Evolutionary conservation across 2,797 vertebrate genomes (phyloP), one percentile per base, ranked within the genome.

Genomic region (Chaenodraco wilsoni): DNA sequence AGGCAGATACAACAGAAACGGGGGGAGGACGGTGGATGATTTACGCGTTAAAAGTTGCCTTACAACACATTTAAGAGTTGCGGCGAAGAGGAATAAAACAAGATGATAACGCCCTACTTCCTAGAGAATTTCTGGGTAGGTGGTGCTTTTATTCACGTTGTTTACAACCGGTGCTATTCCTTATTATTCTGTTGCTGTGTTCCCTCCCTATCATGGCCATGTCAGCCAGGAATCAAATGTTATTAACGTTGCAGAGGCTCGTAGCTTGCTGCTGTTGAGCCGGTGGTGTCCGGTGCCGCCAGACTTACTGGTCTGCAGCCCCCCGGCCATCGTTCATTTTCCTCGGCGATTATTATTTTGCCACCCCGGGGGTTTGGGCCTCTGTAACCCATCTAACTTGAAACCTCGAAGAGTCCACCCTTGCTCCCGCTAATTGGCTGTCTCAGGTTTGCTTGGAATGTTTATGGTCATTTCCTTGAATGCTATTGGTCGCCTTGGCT

Each of bases 101-200:
- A 91, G 91, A 96, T 96, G 96, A 95, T 96, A 94, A 96, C 96
- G 94, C 96, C 96, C 76, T 96, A 96, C 94, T 99, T 99, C 93
- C 93, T 95, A 65, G 96, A 99, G 92, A 95, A 88, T 95, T 98
- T 99, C 85, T 98, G 97, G 97, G 97, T 98, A 95, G 65, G 94
- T 94, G 62, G n/a, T 87, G 80, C 59, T 71, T 66, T 66, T 68
- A 63, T 76, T 81, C 33, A 17, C 49, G 57, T 51, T 91, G 72
- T 84, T 87, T 83, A 87, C 78, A 83, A 27, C 90, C 79, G 83
- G 86, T 71, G 72, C 75, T 72, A 65, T 78, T 85, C 51, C 78
- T 82, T 83, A 68, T 87, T 84, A 78, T 85, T 87, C 78, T 57
- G 54, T 41, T 19, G 56, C 82, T 61, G 46, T 81, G 70, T 73